These are phyloP conservation scores for Drosophila tsacasi DNA, from an alignment of 1,140 invertebrate genomes.

Conservation along the genomic window DNA sequence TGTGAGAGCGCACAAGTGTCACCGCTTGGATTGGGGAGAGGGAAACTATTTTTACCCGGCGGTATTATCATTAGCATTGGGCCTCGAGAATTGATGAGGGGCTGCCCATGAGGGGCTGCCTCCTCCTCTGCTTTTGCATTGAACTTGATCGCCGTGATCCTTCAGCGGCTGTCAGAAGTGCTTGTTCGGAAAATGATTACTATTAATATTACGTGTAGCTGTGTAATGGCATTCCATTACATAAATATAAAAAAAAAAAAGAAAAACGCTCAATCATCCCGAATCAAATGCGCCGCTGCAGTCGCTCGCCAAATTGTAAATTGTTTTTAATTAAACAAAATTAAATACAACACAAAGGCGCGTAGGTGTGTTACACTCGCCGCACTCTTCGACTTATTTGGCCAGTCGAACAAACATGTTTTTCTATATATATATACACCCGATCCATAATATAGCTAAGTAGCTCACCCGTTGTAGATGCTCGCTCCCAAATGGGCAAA, in stretches of 20 bases:
- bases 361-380: constrained; percentile 68
- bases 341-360: constrained; percentile 42
- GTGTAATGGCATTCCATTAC: constrained; percentile 19
- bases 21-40: constrained; percentile 22
- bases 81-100: constrained; percentile 41
- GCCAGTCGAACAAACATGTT: constrained; percentile 62
- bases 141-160: constrained; percentile 64
- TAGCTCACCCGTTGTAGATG: constrained; percentile 35
- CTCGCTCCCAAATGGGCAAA: constrained; percentile 26
- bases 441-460: constrained; percentile 44
- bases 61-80: constrained; percentile 44
- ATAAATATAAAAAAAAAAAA: constrained; percentile 14
- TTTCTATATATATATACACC: constrained; percentile 31
- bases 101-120: background rate
- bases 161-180: constrained; percentile 54
- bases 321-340: constrained; percentile 77
- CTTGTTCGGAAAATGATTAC: constrained; percentile 22
- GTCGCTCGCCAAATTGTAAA: constrained; percentile 50
- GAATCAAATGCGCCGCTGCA: constrained; percentile 66
- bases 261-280: constrained; percentile 38
- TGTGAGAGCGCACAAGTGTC: constrained; percentile 65
- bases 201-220: constrained; percentile 16
- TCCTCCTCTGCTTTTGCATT: constrained; percentile 35
- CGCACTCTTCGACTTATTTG: constrained; percentile 67
- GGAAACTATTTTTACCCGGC: constrained; percentile 34